Evolutionary conservation across 2,113 vertebrate species (phyloP).

Genomic region (Monarcha castaneiventris): DNA sequence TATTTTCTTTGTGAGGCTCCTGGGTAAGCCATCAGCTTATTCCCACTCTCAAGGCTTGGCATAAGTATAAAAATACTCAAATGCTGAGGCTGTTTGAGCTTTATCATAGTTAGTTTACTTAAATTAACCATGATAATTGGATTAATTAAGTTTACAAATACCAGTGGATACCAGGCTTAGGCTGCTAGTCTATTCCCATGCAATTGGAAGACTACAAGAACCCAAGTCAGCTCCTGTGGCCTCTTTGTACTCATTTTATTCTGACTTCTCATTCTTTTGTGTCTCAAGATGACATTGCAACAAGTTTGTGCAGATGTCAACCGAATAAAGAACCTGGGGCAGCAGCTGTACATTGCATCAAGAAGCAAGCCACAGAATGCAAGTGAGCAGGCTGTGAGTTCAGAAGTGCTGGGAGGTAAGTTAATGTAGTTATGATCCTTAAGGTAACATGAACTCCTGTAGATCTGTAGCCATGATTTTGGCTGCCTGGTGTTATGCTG

Average conservation of each 20-base stretch:
- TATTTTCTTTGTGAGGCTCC: neutral
- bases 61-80: neutral
- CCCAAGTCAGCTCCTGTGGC: neutral
- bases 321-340: conserved; percentile 80
- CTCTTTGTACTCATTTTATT: neutral
- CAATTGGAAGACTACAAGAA: neutral
- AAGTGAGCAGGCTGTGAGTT: neutral
- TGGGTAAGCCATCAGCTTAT: neutral
- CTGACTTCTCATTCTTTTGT: neutral
- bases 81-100: neutral
- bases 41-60: neutral
- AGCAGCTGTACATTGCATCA: conserved; percentile 78
- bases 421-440: neutral
- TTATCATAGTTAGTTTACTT: neutral
- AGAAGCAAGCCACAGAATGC: conserved; percentile 56
- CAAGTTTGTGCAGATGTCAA: conserved; percentile 84
- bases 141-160: neutral
- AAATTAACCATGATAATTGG: neutral
- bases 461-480: neutral
- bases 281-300: conserved; percentile 78
- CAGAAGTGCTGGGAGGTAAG: conserved; percentile 36
- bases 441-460: neutral
- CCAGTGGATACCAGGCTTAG: neutral
- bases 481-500: neutral
- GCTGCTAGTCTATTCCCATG: neutral